A percentile compares a stretch with the other conserved stretches of the same genome.
Conservation (phyloP, 2,888 invertebrate genomes). For the Colletes collaris region DNA sequence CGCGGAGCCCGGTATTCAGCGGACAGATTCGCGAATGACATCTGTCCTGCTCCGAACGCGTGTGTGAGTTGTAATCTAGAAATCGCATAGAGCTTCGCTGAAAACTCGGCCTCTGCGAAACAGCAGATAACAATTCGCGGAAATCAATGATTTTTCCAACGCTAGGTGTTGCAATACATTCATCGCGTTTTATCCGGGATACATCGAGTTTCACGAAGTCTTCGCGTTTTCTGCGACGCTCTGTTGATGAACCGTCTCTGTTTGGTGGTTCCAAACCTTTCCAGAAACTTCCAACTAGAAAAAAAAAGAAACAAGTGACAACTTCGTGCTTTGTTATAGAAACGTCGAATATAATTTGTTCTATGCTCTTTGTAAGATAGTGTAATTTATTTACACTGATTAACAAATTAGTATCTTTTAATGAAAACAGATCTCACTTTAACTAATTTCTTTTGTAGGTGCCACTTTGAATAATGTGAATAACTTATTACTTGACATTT, state of each 20-base stretch:
- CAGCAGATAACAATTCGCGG: constrained; percentile 18
- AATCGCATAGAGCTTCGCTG: constrained; percentile 15
- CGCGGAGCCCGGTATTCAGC: constrained; percentile 18
- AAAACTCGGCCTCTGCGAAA: constrained; percentile 23
- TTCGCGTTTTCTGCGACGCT: too few relatives aligned
- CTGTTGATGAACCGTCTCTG: too few relatives aligned
- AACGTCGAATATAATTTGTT: constrained; percentile 2
- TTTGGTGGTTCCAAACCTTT: too few relatives aligned
- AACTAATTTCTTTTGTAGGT: constrained; percentile 18
- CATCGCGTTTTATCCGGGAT: not conserved
- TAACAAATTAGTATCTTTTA: constrained; percentile 30
- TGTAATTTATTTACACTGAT: constrained; percentile 14
- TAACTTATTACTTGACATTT: not conserved
- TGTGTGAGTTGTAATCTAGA: constrained; percentile 12
- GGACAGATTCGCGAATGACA: constrained; percentile 41
- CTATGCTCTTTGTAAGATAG: constrained; percentile 5
- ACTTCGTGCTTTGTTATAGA: not conserved
- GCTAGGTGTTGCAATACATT: not conserved
- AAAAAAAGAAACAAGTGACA: too few relatives aligned
- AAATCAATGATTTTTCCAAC: constrained; percentile 31
- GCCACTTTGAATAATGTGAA: constrained; percentile 7
- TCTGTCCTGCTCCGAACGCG: constrained; percentile 30
- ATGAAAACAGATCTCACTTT: constrained; percentile 39
- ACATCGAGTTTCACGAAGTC: too few relatives aligned
- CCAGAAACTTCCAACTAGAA: too few relatives aligned